A percentile compares a stretch with the other conserved stretches of the same genome.
phyloP scores from a whole-genome alignment of 2,888 invertebrate species.

The Emmelina monodactyla region DNA sequence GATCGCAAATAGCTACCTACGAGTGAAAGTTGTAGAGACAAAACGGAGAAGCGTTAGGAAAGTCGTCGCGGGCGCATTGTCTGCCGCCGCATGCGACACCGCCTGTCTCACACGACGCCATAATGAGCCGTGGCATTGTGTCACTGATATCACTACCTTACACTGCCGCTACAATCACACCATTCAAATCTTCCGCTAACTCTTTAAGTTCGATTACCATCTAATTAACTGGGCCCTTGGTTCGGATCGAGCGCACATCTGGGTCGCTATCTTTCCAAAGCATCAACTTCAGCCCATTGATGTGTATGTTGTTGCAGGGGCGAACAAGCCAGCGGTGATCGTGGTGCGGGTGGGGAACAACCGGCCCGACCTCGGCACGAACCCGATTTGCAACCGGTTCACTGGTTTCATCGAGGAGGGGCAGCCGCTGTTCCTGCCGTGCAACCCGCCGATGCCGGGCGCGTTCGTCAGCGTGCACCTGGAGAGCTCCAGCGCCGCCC shows the following conservation, averaged over 20 bases:
- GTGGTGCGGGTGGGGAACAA: conserved; percentile 92
- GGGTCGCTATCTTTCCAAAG: too few species aligned
- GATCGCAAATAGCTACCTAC: conserved; percentile 26
- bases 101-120: not conserved
- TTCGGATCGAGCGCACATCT: too few species aligned
- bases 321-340: conserved; percentile 81
- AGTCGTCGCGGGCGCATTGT: conserved; percentile 15
- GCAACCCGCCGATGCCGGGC: conserved; percentile 94
- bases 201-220: too few species aligned
- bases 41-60: conserved; percentile 21
- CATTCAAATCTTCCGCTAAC: too few species aligned
- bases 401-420: conserved; percentile 88
- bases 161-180: too few species aligned
- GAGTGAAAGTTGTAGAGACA: conserved; percentile 32
- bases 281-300: too few species aligned
- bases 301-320: conserved; percentile 63
- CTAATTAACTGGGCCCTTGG: too few species aligned
- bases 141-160: too few species aligned
- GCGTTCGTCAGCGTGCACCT: conserved; percentile 93
- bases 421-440: conserved; percentile 89
- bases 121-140: not conserved
- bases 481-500: conserved; percentile 76
- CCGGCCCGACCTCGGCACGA: conserved; percentile 88
- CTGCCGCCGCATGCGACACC: not conserved
- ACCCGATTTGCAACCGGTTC: conserved; percentile 91